Evolutionary conservation across 2,888 invertebrate genomes (phyloP), one percentile per base, ranked within the genome.

Genomic region (Melieria crassipennis): DNA sequence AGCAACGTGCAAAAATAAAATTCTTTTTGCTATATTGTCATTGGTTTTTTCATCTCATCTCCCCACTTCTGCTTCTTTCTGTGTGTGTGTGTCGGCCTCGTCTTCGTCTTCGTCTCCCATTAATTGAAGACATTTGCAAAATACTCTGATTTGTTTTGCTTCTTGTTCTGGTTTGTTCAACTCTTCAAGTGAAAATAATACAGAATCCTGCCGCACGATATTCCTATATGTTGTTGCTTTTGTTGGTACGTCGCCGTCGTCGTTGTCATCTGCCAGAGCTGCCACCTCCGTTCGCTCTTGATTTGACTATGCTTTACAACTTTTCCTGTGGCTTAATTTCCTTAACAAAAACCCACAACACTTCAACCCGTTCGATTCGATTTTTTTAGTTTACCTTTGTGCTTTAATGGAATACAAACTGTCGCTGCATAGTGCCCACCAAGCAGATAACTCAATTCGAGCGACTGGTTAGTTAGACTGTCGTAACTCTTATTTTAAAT

Each of bases 1-100:
- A 79, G 77, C 77, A 78, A 81, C 82, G 82, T 83, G 83, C 83
- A 81, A 75, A 78, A 76, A 75, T 50, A 75, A 72, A 66, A 67
- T 67, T 67, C 7, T 48, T 50, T 56, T 30, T 30, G 30, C 30
- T 30, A 30, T 30, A 30, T 30, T 30, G 30, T 30, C 30, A 30
- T 30, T 30, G 30, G 30, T 30, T 30, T 30, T 30, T 30, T 30
- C n/a, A 11, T 52, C 43, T 11, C 52, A 30, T 5, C 50, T 50
- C 42, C 50, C 50, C 52, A 50, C 52, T 50, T 42, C 52, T n/a
- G 43, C 42, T 52, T 30, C 30, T 30, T 30, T 30, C 30, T 30
- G 30, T 30, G 30, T 30, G 30, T 30, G 30, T 30, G 30, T 30
- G 30, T 30, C 30, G 30, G 30, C 30, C 30, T 30, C 30, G 30